These are phyloP conservation scores for Rhombomys opimus DNA, from an alignment of 2,113 vertebrate species.

Conservation along the genomic window DNA sequence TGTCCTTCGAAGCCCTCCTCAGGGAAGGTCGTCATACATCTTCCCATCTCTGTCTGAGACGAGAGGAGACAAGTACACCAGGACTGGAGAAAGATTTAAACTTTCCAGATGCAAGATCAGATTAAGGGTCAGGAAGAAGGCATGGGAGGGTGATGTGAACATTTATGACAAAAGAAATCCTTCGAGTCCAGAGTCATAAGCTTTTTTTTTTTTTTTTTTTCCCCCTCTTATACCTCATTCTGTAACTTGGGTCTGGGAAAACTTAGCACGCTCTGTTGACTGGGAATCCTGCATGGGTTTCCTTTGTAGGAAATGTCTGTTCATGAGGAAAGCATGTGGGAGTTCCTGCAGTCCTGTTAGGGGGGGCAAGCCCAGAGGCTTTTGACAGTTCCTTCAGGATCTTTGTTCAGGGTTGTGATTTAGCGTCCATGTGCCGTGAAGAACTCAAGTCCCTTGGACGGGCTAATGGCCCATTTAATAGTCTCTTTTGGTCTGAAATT, in stretches of 20 bases:
- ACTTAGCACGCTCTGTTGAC: not conserved
- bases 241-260: not conserved
- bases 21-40: not conserved
- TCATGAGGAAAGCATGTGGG: not conserved
- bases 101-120: slow-evolving; percentile 61
- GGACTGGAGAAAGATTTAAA: slow-evolving; percentile 53
- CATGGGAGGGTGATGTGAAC: slow-evolving; percentile 28
- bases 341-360: not conserved
- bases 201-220: not conserved
- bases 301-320: not conserved
- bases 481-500: not conserved
- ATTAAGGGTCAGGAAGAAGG: slow-evolving; percentile 3
- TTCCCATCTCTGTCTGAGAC: slow-evolving; percentile 20
- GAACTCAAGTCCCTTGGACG: not conserved
- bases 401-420: not conserved
- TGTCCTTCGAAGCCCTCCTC: not conserved
- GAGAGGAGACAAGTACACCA: not conserved
- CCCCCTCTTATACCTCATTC: not conserved
- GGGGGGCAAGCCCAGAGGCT: not conserved
- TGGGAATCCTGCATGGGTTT: not conserved
- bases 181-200: not conserved
- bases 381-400: not conserved
- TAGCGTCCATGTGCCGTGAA: not conserved
- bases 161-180: slow-evolving; percentile 29
- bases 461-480: not conserved